Percentiles rank a stretch among this genome's conserved stretches.
Evolutionary conservation across 2,888 invertebrate genomes (phyloP).

Genomic region (Lumbricus terrestris): DNA sequence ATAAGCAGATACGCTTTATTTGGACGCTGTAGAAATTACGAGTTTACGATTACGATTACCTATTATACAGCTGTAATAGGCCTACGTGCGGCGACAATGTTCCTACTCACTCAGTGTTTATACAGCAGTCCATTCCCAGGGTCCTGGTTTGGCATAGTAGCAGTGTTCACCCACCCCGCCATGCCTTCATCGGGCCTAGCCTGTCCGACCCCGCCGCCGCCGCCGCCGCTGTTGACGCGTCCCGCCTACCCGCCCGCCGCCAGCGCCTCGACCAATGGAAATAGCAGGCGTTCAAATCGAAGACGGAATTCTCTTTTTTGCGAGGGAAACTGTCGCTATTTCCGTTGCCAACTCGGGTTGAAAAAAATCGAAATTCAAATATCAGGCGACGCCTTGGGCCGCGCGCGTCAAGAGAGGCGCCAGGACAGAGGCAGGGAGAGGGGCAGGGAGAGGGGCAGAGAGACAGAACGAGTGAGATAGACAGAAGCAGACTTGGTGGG

Average conservation of each 20-base stretch:
- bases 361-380: slow-evolving; percentile 13
- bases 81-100: neutral
- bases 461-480: neutral
- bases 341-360: neutral
- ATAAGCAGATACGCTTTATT: too few relatives aligned
- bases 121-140: slow-evolving; percentile 3
- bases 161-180: neutral
- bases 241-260: neutral
- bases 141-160: neutral
- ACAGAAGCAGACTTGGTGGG: too few relatives aligned
- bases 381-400: neutral
- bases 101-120: neutral
- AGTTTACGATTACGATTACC: too few relatives aligned
- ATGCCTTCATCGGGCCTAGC: neutral
- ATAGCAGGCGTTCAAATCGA: neutral
- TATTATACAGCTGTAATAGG: neutral
- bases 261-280: slow-evolving; percentile 9
- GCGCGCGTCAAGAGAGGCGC: neutral
- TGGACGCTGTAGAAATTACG: too few relatives aligned
- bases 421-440: neutral
- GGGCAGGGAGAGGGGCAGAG: neutral
- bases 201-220: neutral
- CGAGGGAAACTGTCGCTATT: slow-evolving; percentile 4
- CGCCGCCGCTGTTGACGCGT: neutral
- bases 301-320: slow-evolving; percentile 6